Evolutionary conservation across 2,888 invertebrate species (phyloP).

Genomic region (Chironomus riparius): DNA sequence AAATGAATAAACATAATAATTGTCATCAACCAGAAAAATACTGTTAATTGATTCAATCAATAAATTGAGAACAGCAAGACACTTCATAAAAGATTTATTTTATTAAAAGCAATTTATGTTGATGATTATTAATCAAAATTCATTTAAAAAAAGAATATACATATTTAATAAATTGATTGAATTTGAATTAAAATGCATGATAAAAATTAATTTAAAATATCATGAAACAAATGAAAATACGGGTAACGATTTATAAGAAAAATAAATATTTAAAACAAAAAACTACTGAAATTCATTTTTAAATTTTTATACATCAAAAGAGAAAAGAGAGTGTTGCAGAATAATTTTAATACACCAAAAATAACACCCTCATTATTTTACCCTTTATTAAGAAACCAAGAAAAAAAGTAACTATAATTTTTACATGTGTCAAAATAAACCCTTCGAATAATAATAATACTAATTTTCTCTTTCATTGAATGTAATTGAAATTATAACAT

Average conservation of each 20-base stretch:
- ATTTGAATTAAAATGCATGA: not conserved
- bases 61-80: not conserved
- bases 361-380: not conserved
- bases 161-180: conserved; percentile 5
- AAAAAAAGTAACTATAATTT: conserved; percentile 1
- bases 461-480: conserved; percentile 24
- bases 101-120: not conserved
- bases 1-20: too few relatives aligned
- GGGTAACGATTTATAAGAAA: not conserved
- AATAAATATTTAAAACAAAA: too few relatives aligned
- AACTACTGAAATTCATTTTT: too few relatives aligned
- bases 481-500: conserved; percentile 18
- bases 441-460: conserved; percentile 1
- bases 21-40: too few relatives aligned
- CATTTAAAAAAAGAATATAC: not conserved
- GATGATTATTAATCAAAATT: conserved; percentile 15
- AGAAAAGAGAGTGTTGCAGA: too few relatives aligned
- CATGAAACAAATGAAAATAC: not conserved
- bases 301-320: too few relatives aligned
- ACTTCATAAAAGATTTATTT: conserved; percentile 14
- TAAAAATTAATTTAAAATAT: conserved; percentile 11
- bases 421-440: conserved; percentile 17
- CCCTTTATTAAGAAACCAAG: not conserved
- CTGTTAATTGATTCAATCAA: not conserved
- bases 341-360: not conserved